phyloP scores from a whole-genome alignment of 1,140 invertebrate species.

The Halesus radiatus region DNA sequence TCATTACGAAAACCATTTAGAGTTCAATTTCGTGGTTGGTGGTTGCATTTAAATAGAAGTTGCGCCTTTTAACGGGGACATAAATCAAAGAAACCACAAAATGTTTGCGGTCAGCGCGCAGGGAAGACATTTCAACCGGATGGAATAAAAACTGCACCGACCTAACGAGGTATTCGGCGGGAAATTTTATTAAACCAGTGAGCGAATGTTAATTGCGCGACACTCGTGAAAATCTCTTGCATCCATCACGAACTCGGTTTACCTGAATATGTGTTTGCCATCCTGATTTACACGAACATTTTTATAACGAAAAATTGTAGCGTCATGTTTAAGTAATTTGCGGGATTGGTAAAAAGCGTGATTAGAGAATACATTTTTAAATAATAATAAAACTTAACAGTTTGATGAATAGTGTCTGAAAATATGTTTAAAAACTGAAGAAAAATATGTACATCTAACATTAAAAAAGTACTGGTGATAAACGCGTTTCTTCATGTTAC shows the following conservation, averaged over 20 bases:
- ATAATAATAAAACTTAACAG: too few species aligned
- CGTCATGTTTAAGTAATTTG: too few species aligned
- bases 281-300: too few species aligned
- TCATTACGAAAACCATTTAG: too few species aligned
- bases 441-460: too few species aligned
- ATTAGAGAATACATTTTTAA: too few species aligned
- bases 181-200: slow-evolving; percentile 22
- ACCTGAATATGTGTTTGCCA: not conserved
- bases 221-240: slow-evolving; percentile 5
- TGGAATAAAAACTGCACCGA: slow-evolving; percentile 30
- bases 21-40: not conserved
- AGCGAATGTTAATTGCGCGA: slow-evolving; percentile 34
- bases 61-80: not conserved
- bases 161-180: slow-evolving; percentile 31
- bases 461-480: too few species aligned
- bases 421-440: too few species aligned
- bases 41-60: not conserved
- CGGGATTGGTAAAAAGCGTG: too few species aligned
- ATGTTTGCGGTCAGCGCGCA: slow-evolving; percentile 15
- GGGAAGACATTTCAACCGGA: slow-evolving; percentile 23
- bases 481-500: too few species aligned
- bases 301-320: too few species aligned
- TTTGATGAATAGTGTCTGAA: too few species aligned
- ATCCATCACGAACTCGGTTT: slow-evolving; percentile 19
- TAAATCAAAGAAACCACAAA: slow-evolving; percentile 30